Evolutionary conservation across 2,797 vertebrate species (phyloP), one percentile per base, ranked within the genome.

Genomic region (Platyrinchus mystaceus): DNA sequence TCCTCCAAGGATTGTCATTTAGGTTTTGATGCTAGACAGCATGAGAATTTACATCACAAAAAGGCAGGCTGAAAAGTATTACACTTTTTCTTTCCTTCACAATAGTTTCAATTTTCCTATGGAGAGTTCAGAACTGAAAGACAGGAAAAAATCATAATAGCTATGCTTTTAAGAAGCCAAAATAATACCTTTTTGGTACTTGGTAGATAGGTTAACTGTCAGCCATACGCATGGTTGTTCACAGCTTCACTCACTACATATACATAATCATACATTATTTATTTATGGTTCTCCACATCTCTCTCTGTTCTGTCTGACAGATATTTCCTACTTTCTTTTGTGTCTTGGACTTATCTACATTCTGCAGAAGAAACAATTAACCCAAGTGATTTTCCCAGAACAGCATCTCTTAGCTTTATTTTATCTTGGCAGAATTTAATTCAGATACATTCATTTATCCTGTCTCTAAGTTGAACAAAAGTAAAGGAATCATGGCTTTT

Each of bases 351-450:
- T 92, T 93, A 95, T 83, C 90, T 93, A 41, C 39, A 7, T 68
- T 91, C 69, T 84, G 87, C 90, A 96, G 92, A 80, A 89, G 89
- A 94, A 95, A 93, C 84, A 92, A 93, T 94, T 94, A 95, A 90
- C 84, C 58, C 53, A 37, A 91, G 44, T 39, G 62, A 91, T 92
- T 95, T 95, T 92, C 88, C 60, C 81, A 79, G 56, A 87, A 74
- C n/a, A 90, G 39, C 47, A 62, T 76, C 62, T 76, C 69, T 80
- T 87, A 47, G 46, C 53, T 86, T 89, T 80, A 75, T 81, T 89
- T 95, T 85, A 92, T 94, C 93, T 95, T 84, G 59, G 79, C 9
- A 60, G 70, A 92, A 93, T 91, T 95, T 93, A 92, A 92, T 92
- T 95, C 76, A 89, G 76, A 89, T 75, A 66, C 53, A 91, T 77